Conservation (phyloP, 2,888 invertebrate genomes). For the Mythimna pallens region DNA sequence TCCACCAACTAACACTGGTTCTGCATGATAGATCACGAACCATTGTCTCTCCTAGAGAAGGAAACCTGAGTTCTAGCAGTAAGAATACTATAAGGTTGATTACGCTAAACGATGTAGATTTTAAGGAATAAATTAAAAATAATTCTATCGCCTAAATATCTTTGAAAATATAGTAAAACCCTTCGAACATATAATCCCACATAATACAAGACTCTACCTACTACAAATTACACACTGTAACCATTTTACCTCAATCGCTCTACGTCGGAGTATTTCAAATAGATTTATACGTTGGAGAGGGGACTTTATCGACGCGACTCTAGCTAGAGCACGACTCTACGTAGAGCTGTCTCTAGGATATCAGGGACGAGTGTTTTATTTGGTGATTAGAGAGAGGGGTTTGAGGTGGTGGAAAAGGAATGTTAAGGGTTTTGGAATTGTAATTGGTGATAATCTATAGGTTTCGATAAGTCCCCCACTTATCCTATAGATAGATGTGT, state of each 20-base stretch:
- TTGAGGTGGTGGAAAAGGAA: constrained; percentile 3
- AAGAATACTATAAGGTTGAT: too few species aligned
- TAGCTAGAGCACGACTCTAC: constrained; percentile 47
- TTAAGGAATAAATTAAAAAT: not conserved
- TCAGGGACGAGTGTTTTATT: constrained; percentile 59
- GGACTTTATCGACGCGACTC: constrained; percentile 61
- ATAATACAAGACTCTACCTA: constrained; percentile 32
- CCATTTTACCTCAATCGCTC: constrained; percentile 63
- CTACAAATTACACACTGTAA: constrained; percentile 58
- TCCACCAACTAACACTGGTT: too few species aligned
- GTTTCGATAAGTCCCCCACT: not conserved
- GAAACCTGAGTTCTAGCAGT: too few species aligned
- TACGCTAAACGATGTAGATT: not conserved
- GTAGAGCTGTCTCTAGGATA: constrained; percentile 56
- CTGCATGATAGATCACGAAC: too few species aligned
- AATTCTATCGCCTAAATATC: not conserved
- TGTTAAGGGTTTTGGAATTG: not conserved
- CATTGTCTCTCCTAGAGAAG: too few species aligned
- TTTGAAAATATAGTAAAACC: not conserved
- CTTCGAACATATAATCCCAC: not conserved
- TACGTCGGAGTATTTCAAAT: constrained; percentile 64
- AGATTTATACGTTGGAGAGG: constrained; percentile 57
- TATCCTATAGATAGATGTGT: too few species aligned
- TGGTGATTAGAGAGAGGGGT: constrained; percentile 48
- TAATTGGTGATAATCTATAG: not conserved